phyloP scores from a whole-genome alignment of 1,140 invertebrate species.

The Drosophila mayri region DNA sequence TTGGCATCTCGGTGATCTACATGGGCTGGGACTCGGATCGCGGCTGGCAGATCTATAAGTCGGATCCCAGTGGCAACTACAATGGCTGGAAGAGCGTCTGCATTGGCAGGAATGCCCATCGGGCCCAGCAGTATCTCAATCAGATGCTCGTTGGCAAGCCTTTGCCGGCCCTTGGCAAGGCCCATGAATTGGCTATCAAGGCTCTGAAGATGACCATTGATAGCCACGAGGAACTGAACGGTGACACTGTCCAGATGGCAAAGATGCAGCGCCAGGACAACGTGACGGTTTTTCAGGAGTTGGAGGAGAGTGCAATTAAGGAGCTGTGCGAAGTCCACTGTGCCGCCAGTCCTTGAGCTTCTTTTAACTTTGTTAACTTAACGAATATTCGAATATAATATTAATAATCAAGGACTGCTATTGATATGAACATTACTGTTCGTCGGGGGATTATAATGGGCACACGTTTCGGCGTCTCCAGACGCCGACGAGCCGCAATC shows the following conservation, averaged over 20 bases:
- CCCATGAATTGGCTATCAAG: constrained; percentile 96
- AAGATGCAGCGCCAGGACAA: constrained; percentile 92
- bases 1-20: constrained; percentile 99
- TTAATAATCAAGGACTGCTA: neutral
- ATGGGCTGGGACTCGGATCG: constrained; percentile 99
- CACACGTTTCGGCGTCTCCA: constrained; percentile 78
- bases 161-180: constrained; percentile 88
- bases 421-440: neutral
- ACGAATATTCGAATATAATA: no score
- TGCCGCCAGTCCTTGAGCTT: neutral
- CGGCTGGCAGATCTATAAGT: constrained; percentile 99
- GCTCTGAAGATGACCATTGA: constrained; percentile 98
- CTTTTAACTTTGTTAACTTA: no score
- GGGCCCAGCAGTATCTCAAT: constrained; percentile 97
- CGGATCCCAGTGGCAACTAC: constrained; percentile 99
- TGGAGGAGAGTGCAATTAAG: constrained; percentile 92
- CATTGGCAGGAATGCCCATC: constrained; percentile 97
- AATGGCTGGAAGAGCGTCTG: constrained; percentile 99
- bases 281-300: constrained; percentile 93
- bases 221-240: constrained; percentile 94
- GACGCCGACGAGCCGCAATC: constrained; percentile 72
- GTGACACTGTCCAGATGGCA: constrained; percentile 98
- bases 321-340: constrained; percentile 85
- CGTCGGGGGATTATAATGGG: constrained; percentile 71
- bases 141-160: constrained; percentile 98